These are phyloP conservation scores for Notolepis coatsorum DNA, from an alignment of 2,797 vertebrate genomes.

Conservation along the genomic window DNA sequence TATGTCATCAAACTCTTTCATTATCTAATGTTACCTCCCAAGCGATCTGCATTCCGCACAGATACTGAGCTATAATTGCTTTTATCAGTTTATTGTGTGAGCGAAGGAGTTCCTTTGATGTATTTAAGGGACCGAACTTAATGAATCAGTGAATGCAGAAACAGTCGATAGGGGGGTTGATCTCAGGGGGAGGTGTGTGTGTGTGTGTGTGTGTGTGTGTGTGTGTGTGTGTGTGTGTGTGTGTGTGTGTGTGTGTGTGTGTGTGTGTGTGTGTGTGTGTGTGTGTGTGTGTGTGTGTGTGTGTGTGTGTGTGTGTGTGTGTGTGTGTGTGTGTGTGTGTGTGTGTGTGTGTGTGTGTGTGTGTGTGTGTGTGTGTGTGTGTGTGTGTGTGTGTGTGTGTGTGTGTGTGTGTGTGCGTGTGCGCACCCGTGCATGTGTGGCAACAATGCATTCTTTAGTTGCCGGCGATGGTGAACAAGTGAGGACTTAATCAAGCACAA, in stretches of 20 bases:
- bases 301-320: not conserved
- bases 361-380: no score
- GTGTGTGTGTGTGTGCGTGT: not conserved
- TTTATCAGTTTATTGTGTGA: constrained; percentile 81
- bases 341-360: no score
- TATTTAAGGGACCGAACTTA: constrained; percentile 81
- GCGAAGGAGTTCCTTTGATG: constrained; percentile 78
- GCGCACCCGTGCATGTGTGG: not conserved
- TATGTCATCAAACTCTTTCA: constrained; percentile 78
- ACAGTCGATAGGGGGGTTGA: constrained; percentile 69
- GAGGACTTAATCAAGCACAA: constrained; percentile 77
- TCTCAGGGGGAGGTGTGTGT: constrained; percentile 54
- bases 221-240: not conserved
- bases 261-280: no score
- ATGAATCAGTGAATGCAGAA: constrained; percentile 79
- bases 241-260: no score
- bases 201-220: constrained; percentile 24
- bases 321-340: no score
- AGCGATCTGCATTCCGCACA: constrained; percentile 64
- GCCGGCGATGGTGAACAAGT: constrained; percentile 68
- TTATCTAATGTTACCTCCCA: constrained; percentile 77
- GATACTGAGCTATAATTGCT: constrained; percentile 76
- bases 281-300: not conserved
- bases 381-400: not conserved
- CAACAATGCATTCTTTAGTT: constrained; percentile 78